These are phyloP conservation scores for Meriones unguiculatus DNA, from an alignment of 2,113 vertebrate genomes.

Conservation along the genomic window DNA sequence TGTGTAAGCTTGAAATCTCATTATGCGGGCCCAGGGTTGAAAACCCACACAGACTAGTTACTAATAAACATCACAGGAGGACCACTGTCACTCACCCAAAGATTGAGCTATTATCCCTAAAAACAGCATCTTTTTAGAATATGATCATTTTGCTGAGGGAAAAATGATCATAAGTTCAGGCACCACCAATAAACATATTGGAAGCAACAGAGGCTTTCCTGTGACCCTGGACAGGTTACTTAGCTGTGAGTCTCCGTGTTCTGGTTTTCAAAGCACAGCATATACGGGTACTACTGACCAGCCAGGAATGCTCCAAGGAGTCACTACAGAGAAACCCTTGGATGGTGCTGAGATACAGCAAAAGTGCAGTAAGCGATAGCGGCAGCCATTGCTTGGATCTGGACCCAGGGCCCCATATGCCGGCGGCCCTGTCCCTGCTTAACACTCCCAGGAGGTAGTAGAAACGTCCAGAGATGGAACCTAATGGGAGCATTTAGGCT, in stretches of 20 bases:
- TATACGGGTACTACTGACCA: background rate
- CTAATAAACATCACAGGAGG: background rate
- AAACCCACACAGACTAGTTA: background rate
- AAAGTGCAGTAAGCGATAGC: background rate
- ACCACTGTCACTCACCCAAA: slow-evolving; percentile 3
- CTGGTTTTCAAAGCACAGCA: background rate
- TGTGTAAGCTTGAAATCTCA: slow-evolving; percentile 34
- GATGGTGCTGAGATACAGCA: background rate
- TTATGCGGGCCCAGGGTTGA: background rate
- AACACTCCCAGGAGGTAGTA: background rate
- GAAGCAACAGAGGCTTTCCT: background rate
- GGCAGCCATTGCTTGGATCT: background rate
- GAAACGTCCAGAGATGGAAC: background rate
- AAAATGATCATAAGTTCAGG: background rate
- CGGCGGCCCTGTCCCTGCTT: background rate
- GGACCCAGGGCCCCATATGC: background rate
- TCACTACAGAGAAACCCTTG: background rate
- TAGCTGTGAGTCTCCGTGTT: background rate
- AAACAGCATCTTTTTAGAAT: background rate
- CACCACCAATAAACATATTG: background rate
- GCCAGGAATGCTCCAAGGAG: background rate
- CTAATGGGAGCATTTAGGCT: background rate
- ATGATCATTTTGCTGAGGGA: background rate
- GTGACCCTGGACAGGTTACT: background rate
- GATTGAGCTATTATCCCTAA: background rate